phyloP scores from a whole-genome alignment of 2,888 invertebrate genomes.

The Lingula anatina region DNA sequence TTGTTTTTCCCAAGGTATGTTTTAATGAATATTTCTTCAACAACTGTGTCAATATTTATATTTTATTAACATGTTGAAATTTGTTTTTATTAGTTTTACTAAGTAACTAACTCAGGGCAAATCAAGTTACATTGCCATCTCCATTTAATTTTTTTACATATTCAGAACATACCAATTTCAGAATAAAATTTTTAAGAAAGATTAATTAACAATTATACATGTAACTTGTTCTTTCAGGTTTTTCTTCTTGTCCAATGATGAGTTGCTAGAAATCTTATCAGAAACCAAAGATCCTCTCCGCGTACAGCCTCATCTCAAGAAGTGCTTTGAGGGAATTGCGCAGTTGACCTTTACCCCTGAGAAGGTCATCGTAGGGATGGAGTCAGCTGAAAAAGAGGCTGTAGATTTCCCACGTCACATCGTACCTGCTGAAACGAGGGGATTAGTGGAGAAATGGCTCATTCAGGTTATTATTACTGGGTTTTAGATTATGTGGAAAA shows the following conservation, averaged over 20 bases:
- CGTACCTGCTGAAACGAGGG: constrained; percentile 43
- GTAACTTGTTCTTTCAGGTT: constrained; percentile 29
- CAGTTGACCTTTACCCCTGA: constrained; percentile 40
- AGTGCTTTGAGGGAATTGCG: constrained; percentile 52
- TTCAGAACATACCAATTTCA: no score
- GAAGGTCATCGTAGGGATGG: constrained; percentile 48
- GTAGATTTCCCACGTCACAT: constrained; percentile 40
- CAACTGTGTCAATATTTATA: no score
- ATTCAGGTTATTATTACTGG: constrained; percentile 31
- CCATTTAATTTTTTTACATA: no score
- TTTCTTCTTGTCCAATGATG: constrained; percentile 52
- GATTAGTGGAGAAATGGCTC: constrained; percentile 50
- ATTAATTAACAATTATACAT: background rate
- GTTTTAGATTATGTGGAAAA: background rate
- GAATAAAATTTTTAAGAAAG: no score
- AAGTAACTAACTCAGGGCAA: no score
- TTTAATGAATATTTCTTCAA: no score
- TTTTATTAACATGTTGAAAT: no score
- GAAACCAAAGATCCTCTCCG: constrained; percentile 51
- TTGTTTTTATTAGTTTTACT: no score
- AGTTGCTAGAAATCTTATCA: constrained; percentile 50
- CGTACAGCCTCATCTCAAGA: constrained; percentile 52
- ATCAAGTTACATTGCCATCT: no score
- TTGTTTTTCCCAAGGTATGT: constrained; percentile 49
- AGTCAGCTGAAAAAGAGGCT: constrained; percentile 48